Base-by-base conservation (phyloP, 2,113 vertebrate species). In the Erythrocercus mccallii region DNA sequence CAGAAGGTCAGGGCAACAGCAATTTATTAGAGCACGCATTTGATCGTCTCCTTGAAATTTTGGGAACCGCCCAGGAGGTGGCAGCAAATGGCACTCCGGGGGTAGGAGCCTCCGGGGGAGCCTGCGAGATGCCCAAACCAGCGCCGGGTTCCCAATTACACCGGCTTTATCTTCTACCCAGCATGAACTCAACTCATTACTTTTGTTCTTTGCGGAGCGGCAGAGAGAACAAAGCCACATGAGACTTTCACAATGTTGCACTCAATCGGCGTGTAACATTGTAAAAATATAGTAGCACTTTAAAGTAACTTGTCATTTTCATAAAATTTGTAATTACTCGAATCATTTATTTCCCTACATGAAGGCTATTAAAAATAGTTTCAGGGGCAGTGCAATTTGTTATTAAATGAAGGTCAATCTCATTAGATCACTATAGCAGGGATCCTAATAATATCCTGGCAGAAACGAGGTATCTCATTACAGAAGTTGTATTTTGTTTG, bases 321-420 rank as follows among this genome's bases (percentile, higher is more conserved):
- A 48, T 83, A 47, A 81, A 42, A 93, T 79, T 86, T 73, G 15
- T 90, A 84, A 81, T 81, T 62, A 81, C 57, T 83, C 23, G 24
- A 88, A 81, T 66, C 30, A 62, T 84, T 93, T 89, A 10, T 68
- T 91, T 82, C 74, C 42, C 35, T 25, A 91, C 48, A 44, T 73
- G 88, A 95, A 30, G 33, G 72, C 78, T 79, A 82, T 95, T 96
- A 92, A 93, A 90, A 95, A 79, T 74, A 85, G 72, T 92, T 92
- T 87, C 93, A 84, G 37, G 66, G 62, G 70, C 64, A 84, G 70
- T 35, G n/a, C 73, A 89, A 91, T 96, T 96, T 93, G 69, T 79
- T 93, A 73, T 6, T 58, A 79, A 88, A 95, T 64, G 69, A 97
- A 96, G 95, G 96, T 94, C 94, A 96, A 86, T 84, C 94, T 96